Conservation (phyloP, 2,113 vertebrate genomes). For the Podarcis cretensis region DNA sequence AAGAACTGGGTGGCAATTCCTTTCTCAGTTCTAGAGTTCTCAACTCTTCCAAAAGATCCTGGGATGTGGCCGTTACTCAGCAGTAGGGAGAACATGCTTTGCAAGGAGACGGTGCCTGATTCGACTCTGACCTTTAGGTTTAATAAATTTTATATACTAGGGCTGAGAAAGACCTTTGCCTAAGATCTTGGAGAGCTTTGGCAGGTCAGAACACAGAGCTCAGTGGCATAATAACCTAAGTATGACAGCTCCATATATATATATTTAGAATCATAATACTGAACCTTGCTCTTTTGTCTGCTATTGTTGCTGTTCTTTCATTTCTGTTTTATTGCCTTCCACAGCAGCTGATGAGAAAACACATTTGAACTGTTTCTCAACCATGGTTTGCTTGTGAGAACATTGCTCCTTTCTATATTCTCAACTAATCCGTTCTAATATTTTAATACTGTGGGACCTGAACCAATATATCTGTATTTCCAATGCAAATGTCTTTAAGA, state of each 20-base stretch:
- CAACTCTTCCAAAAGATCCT: background rate
- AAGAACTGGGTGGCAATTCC: too few relatives aligned
- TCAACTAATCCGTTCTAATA: slow-evolving; percentile 38
- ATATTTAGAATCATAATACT: background rate
- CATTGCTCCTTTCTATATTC: slow-evolving; percentile 39
- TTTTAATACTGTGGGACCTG: slow-evolving; percentile 49
- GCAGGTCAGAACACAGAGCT: background rate
- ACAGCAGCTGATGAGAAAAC: slow-evolving; percentile 54
- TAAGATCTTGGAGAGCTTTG: background rate
- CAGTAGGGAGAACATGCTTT: background rate
- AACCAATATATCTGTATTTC: slow-evolving; percentile 60
- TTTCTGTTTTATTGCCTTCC: slow-evolving; percentile 39
- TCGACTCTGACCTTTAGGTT: background rate
- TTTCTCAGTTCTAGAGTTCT: background rate
- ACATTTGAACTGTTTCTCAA: slow-evolving; percentile 39
- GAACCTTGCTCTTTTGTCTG: slow-evolving; percentile 30
- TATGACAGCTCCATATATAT: background rate
- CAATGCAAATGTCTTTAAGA: slow-evolving; percentile 63
- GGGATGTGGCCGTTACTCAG: background rate
- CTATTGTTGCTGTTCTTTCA: slow-evolving; percentile 45
- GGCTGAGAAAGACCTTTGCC: background rate
- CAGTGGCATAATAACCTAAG: background rate
- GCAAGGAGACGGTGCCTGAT: background rate
- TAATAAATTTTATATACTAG: background rate
- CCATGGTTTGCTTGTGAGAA: slow-evolving; percentile 40